Evolutionary conservation across 2,797 vertebrate genomes (phyloP).

Genomic region (Benthosema pterotum): DNA sequence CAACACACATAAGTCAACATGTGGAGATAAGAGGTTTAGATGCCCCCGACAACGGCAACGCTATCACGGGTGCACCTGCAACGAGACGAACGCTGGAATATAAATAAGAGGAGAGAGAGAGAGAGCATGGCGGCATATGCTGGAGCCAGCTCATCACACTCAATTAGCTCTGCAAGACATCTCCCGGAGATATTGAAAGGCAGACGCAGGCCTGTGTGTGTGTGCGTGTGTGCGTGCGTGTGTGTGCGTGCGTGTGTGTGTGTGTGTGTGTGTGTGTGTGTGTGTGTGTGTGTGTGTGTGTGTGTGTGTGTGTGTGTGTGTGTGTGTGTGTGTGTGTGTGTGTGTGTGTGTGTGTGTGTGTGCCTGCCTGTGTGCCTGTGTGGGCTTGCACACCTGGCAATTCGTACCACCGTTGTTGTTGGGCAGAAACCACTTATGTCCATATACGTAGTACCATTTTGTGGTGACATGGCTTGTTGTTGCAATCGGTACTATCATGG

Average conservation of each 20-base stretch:
- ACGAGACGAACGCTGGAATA: conserved; percentile 56
- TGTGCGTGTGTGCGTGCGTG: conserved; percentile 12
- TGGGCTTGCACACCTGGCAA: conserved; percentile 49
- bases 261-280: neutral
- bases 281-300: neutral
- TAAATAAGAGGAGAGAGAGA: conserved; percentile 36
- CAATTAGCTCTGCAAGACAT: conserved; percentile 63
- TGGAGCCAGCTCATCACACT: conserved; percentile 61
- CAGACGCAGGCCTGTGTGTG: conserved; percentile 47
- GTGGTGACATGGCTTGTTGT: too few species aligned
- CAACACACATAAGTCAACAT: too few species aligned
- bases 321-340: conserved; percentile 14
- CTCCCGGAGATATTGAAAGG: conserved; percentile 52
- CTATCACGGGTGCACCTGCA: conserved; percentile 30
- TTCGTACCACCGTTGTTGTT: conserved; percentile 12
- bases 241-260: conserved; percentile 3
- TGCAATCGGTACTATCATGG: too few species aligned
- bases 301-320: too few species aligned
- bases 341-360: neutral
- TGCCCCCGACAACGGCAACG: too few species aligned
- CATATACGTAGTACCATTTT: too few species aligned
- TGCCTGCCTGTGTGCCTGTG: neutral
- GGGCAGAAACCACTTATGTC: too few species aligned
- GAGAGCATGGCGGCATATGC: conserved; percentile 35
- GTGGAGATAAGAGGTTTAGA: too few species aligned